phyloP scores from a whole-genome alignment of 2,797 vertebrate genomes.

The Helarctos malayanus region DNA sequence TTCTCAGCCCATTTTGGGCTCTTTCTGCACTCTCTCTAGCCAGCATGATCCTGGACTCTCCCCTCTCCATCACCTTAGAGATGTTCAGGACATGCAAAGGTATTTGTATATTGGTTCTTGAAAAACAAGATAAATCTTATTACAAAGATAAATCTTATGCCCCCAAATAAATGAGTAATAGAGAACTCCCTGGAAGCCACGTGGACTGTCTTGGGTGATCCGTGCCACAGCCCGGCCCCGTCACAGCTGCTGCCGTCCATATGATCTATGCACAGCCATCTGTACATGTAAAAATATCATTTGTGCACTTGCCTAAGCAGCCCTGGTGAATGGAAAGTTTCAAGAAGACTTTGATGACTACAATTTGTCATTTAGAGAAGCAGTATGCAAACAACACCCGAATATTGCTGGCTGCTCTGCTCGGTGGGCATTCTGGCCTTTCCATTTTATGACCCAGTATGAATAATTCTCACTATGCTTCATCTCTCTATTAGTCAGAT shows the following conservation, averaged over 20 bases:
- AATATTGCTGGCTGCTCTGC: neutral
- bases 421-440: neutral
- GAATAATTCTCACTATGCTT: neutral
- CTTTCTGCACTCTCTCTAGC: neutral
- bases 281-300: neutral
- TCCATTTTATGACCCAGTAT: neutral
- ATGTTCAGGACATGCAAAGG: neutral
- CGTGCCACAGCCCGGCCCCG: neutral
- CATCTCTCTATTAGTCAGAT: constrained; percentile 12
- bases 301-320: neutral
- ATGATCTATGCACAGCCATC: neutral
- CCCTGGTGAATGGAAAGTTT: neutral
- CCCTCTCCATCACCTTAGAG: neutral
- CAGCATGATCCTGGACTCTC: neutral
- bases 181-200: neutral
- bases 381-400: neutral
- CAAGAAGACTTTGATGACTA: neutral
- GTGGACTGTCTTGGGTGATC: neutral
- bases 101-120: constrained; percentile 7
- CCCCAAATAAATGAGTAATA: neutral
- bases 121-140: neutral
- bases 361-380: constrained; percentile 43
- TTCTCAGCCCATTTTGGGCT: neutral
- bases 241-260: neutral
- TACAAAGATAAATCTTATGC: neutral